Evolutionary conservation across 2,797 vertebrate species (phyloP).

Genomic region (Poliocrania exsul): DNA sequence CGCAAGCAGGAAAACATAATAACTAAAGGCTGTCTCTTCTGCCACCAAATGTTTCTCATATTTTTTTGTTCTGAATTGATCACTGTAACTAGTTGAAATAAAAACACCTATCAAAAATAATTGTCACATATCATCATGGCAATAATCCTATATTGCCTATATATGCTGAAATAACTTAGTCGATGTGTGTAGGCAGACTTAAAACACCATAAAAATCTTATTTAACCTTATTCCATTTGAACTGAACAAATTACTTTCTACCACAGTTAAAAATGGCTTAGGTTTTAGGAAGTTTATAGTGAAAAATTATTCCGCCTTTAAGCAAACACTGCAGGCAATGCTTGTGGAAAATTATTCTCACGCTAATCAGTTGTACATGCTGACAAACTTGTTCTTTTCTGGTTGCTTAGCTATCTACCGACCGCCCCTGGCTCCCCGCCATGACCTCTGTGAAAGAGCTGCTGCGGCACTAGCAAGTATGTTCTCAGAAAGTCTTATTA

Average conservation of each 20-base stretch:
- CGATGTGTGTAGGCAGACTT: not conserved
- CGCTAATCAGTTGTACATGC: slow-evolving; percentile 61
- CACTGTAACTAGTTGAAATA: not conserved
- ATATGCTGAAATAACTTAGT: not conserved
- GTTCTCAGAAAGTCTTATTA: slow-evolving; percentile 29
- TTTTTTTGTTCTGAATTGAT: not conserved
- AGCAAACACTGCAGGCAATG: slow-evolving; percentile 26
- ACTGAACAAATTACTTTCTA: not conserved
- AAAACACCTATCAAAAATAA: not conserved
- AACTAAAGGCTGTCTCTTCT: not conserved
- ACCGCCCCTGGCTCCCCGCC: slow-evolving; percentile 37
- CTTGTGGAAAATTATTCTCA: slow-evolving; percentile 61
- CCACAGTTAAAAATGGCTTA: not conserved
- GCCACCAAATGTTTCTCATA: not conserved
- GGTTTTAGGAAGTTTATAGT: slow-evolving; percentile 17
- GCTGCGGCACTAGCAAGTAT: slow-evolving; percentile 37
- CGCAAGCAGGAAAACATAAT: not conserved
- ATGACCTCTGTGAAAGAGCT: slow-evolving; percentile 60
- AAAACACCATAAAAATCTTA: not conserved
- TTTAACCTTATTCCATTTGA: not conserved
- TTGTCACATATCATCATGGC: not conserved
- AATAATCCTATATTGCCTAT: not conserved
- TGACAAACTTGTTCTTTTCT: slow-evolving; percentile 74
- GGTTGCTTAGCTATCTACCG: slow-evolving; percentile 65
- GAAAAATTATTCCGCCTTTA: slow-evolving; percentile 10